These are phyloP conservation scores for Porphyrio hochstetteri DNA, from an alignment of 2,113 vertebrate genomes.

Conservation along the genomic window DNA sequence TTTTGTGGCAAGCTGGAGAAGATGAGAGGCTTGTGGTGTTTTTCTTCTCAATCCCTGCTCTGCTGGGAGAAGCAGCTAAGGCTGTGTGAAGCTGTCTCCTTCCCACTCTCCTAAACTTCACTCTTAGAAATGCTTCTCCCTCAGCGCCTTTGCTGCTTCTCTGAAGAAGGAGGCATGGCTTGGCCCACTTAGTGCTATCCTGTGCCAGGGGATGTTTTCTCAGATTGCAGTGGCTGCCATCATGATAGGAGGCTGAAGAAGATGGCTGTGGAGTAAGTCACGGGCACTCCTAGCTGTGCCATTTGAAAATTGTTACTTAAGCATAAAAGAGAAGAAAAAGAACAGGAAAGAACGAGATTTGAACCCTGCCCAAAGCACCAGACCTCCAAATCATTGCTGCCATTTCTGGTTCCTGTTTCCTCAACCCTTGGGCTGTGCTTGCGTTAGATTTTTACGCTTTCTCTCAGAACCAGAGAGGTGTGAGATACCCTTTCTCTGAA, in stretches of 20 bases:
- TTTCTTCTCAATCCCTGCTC: slow-evolving; percentile 20
- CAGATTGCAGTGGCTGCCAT: not conserved
- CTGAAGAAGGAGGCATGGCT: not conserved
- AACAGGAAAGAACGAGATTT: not conserved
- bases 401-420: not conserved
- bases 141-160: not conserved
- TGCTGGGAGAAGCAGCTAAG: slow-evolving; percentile 13
- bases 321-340: not conserved
- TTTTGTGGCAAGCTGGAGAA: slow-evolving; percentile 23
- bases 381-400: not conserved
- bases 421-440: not conserved
- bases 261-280: not conserved
- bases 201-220: slow-evolving; percentile 2
- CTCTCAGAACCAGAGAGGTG: not conserved
- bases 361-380: not conserved
- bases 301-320: not conserved
- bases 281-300: not conserved
- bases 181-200: not conserved
- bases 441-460: not conserved
- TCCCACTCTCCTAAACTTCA: slow-evolving; percentile 17
- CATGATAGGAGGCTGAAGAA: not conserved
- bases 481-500: not conserved
- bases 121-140: slow-evolving; percentile 24
- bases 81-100: slow-evolving; percentile 29
- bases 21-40: slow-evolving; percentile 44